These are phyloP conservation scores for Lycorma delicatula DNA, from an alignment of 1,140 invertebrate species.

Conservation along the genomic window DNA sequence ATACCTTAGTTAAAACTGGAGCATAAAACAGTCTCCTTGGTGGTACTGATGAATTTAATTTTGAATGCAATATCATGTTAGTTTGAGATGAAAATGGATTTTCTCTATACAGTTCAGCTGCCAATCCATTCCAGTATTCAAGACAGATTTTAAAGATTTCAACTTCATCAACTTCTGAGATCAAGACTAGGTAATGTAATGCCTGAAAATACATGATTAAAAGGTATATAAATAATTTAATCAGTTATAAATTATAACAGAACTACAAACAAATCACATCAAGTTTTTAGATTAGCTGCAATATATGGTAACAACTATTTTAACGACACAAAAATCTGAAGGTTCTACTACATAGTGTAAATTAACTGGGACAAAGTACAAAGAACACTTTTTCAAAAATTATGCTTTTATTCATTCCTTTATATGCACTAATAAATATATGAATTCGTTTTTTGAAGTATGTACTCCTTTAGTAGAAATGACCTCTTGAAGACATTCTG, in stretches of 20 bases:
- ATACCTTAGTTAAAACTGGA: slow-evolving; percentile 69
- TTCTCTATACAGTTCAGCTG: slow-evolving; percentile 83
- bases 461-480: no score
- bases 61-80: slow-evolving; percentile 10
- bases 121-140: slow-evolving; percentile 96
- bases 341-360: no score
- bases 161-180: slow-evolving; percentile 98
- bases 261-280: no score
- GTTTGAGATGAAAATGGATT: slow-evolving; percentile 42
- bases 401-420: no score
- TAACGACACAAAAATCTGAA: no score
- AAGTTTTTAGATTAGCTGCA: no score
- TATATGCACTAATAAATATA: no score
- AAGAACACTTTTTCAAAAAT: no score
- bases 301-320: no score
- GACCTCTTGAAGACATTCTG: no score
- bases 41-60: slow-evolving; percentile 13
- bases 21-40: slow-evolving; percentile 29
- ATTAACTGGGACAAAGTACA: no score
- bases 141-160: slow-evolving; percentile 99
- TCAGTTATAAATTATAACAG: not conserved
- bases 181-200: slow-evolving; percentile 87
- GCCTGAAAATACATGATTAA: slow-evolving; percentile 55
- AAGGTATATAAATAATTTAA: slow-evolving; percentile 3
- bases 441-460: no score